These are phyloP conservation scores for Abramis brama DNA, from an alignment of 2,113 vertebrate species.

Conservation along the genomic window DNA sequence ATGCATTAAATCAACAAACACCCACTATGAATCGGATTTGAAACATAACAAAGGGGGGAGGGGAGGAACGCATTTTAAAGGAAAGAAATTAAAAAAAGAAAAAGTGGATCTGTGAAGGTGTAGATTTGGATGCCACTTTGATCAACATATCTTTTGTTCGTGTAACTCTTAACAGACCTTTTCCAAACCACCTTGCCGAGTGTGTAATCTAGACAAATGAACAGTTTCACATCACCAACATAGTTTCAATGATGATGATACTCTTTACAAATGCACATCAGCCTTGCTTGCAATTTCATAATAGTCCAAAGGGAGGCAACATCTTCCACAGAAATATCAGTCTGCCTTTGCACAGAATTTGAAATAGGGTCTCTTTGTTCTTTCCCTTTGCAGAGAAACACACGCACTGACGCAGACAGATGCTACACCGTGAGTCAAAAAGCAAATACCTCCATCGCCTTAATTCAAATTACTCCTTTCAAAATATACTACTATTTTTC, in stretches of 20 bases:
- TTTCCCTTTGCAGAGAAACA: constrained; percentile 12
- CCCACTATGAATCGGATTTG: constrained; percentile 16
- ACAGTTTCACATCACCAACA: constrained; percentile 9
- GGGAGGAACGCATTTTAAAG: background rate
- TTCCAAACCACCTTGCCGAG: background rate
- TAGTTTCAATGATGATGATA: constrained; percentile 19
- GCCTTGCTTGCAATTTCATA: background rate
- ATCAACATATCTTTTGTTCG: background rate
- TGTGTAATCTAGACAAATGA: constrained; percentile 4
- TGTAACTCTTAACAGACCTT: constrained; percentile 5
- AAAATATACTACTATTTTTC: background rate
- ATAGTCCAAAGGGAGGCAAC: constrained; percentile 29
- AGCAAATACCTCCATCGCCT: background rate
- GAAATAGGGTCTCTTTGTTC: constrained; percentile 32
- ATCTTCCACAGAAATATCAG: constrained; percentile 10
- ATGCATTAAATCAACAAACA: constrained; percentile 39
- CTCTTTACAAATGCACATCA: constrained; percentile 6
- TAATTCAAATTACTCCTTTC: background rate
- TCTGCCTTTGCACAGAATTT: constrained; percentile 21
- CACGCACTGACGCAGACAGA: background rate
- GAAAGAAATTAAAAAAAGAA: background rate
- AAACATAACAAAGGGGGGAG: background rate
- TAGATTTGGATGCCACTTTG: constrained; percentile 53
- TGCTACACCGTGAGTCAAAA: background rate
- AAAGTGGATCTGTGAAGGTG: constrained; percentile 36